Evolutionary conservation across 2,888 invertebrate genomes (phyloP).

Genomic region (Melanostoma scalare): DNA sequence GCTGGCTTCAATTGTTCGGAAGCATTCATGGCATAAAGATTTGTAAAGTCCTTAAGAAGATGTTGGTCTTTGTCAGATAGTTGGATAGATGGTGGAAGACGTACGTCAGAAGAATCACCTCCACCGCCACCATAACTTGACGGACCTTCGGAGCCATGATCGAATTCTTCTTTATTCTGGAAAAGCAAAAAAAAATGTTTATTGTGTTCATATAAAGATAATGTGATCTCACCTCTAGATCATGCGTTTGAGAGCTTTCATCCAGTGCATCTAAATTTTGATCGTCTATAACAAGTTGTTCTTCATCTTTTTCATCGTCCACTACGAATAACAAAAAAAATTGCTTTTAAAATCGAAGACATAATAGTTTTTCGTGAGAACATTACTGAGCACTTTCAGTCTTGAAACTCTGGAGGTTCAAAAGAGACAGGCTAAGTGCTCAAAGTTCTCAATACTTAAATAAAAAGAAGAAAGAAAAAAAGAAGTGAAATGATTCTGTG

Average conservation of each 20-base stretch:
- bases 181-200: background rate
- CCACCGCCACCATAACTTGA: conserved; percentile 13
- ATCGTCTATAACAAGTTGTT: conserved; percentile 81
- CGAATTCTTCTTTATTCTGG: conserved; percentile 46
- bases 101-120: conserved; percentile 20
- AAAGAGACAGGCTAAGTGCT: too few species aligned
- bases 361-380: too few species aligned
- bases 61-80: conserved; percentile 40
- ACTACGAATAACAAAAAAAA: conserved; percentile 76
- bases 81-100: conserved; percentile 48
- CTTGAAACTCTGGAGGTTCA: too few species aligned
- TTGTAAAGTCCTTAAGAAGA: conserved; percentile 49
- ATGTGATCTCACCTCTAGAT: conserved; percentile 23
- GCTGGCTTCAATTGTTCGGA: conserved; percentile 30
- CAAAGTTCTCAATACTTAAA: too few species aligned
- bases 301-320: conserved; percentile 84
- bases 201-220: background rate
- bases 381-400: too few species aligned
- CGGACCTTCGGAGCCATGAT: conserved; percentile 44
- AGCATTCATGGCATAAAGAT: conserved; percentile 28
- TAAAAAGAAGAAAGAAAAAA: background rate
- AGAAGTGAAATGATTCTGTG: background rate
- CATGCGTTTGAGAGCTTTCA: conserved; percentile 50
- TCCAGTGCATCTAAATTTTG: conserved; percentile 80
- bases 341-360: background rate